phyloP scores from a whole-genome alignment of 2,797 vertebrate species.

The Oryzias sinensis region DNA sequence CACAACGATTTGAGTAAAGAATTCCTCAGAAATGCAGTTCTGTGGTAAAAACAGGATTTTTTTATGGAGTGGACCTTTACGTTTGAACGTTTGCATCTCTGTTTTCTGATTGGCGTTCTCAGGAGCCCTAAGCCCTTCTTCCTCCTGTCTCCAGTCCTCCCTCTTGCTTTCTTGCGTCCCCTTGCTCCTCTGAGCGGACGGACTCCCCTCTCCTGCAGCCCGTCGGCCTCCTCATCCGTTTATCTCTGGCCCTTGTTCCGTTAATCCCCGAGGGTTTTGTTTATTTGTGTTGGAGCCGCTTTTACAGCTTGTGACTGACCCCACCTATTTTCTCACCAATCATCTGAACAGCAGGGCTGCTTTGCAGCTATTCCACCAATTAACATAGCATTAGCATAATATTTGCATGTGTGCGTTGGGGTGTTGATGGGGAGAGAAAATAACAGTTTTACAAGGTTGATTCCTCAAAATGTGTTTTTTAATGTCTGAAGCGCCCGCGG shows the following conservation, averaged over 20 bases:
- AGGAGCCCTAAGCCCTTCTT: constrained; percentile 8
- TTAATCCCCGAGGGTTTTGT: constrained; percentile 82
- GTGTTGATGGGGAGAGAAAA: constrained; percentile 83
- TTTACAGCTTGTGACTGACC: constrained; percentile 85
- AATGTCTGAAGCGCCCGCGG: constrained; percentile 57
- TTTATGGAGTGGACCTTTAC: too few relatives aligned
- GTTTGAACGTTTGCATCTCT: too few relatives aligned
- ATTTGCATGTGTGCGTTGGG: constrained; percentile 85
- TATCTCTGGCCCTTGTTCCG: constrained; percentile 78
- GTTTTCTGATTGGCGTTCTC: too few relatives aligned
- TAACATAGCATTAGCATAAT: constrained; percentile 86
- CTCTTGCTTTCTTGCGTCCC: constrained; percentile 26
- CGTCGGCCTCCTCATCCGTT: constrained; percentile 70
- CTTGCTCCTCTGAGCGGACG: constrained; percentile 33
- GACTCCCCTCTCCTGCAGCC: constrained; percentile 53
- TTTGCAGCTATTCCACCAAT: constrained; percentile 80
- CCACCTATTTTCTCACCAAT: constrained; percentile 83
- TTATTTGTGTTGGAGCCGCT: constrained; percentile 84
- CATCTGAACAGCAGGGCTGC: constrained; percentile 83
- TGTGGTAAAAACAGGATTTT: too few relatives aligned
- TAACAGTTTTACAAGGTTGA: constrained; percentile 68
- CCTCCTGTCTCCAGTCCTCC: constrained; percentile 13
- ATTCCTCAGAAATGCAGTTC: too few relatives aligned
- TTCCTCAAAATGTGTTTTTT: constrained; percentile 21
- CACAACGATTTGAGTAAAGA: too few relatives aligned